These are phyloP conservation scores for Pyrocoelia pectoralis DNA, from an alignment of 2,888 invertebrate genomes.

Conservation along the genomic window DNA sequence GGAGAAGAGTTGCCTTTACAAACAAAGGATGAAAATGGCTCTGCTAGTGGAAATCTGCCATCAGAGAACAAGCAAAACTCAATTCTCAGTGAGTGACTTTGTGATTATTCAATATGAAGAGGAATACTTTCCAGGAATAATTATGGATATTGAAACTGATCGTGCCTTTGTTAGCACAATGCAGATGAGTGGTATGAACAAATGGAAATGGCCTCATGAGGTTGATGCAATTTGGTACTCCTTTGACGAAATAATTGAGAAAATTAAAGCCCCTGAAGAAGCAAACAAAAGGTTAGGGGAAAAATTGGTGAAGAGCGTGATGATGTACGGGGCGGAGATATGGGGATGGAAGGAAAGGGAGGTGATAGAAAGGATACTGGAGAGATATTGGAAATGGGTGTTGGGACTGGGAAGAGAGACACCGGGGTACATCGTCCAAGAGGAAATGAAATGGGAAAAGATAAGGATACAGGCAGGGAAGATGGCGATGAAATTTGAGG, in stretches of 20 bases:
- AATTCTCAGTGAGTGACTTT: not conserved
- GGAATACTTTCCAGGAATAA: conserved; percentile 1
- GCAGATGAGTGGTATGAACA: not conserved
- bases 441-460: no score
- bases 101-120: conserved; percentile 1
- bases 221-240: not conserved
- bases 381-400: no score
- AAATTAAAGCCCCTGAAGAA: conserved; percentile 1
- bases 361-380: no score
- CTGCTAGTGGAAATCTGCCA: no score
- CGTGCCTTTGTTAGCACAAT: not conserved
- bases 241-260: conserved; percentile 1
- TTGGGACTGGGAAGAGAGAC: no score
- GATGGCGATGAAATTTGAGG: no score
- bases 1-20: not conserved
- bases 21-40: not conserved
- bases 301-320: no score
- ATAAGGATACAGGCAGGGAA: no score
- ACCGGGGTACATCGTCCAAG: no score
- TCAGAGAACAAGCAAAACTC: not conserved
- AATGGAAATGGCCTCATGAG: not conserved
- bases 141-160: not conserved
- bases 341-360: no score
- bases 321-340: no score
- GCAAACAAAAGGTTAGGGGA: no score